Conservation (phyloP, 2,113 vertebrate genomes). For the Pelecanus crispus region DNA sequence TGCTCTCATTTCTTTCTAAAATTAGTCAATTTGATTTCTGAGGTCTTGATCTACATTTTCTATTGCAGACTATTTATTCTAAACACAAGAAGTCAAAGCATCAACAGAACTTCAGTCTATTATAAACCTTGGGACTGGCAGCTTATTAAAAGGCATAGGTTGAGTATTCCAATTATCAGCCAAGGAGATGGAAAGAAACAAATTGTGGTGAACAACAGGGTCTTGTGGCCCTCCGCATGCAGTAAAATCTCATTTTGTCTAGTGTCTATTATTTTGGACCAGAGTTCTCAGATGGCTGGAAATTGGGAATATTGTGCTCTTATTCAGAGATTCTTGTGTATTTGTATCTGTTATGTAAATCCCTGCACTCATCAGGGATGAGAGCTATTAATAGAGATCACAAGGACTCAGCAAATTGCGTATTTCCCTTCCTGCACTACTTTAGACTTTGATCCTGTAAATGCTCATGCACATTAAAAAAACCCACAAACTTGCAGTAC, state of each 20-base stretch:
- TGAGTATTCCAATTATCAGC: conserved; percentile 42
- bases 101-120: conserved; percentile 13
- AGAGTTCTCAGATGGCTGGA: background rate
- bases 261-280: background rate
- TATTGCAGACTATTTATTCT: conserved; percentile 12
- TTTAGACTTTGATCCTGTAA: conserved; percentile 3
- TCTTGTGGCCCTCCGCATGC: background rate
- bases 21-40: conserved; percentile 42
- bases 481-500: background rate
- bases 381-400: conserved; percentile 30
- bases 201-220: background rate
- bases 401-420: background rate
- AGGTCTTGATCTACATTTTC: conserved; percentile 40
- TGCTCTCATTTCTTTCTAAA: background rate
- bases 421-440: background rate
- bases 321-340: background rate
- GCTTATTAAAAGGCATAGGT: conserved; percentile 47
- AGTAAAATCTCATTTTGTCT: background rate
- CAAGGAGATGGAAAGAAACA: conserved; percentile 19
- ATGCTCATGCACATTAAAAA: background rate
- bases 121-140: conserved; percentile 34
- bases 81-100: background rate
- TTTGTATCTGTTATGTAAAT: conserved; percentile 43
- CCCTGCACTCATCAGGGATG: background rate
- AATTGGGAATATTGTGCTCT: background rate